These are phyloP conservation scores for Platycheirus rosarum DNA, from an alignment of 2,888 invertebrate species.

Conservation along the genomic window DNA sequence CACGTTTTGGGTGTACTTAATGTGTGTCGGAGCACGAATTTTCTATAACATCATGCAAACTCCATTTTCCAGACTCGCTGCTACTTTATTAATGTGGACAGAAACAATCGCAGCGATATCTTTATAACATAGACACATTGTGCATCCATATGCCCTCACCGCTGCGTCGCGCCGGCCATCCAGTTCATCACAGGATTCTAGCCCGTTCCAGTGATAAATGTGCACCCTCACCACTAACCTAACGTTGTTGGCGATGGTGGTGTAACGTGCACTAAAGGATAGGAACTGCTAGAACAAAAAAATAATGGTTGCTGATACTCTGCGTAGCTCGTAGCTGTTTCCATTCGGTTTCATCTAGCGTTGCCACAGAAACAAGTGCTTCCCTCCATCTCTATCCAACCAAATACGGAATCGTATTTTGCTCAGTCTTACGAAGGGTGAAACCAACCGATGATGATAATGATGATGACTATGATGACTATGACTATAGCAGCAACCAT, in stretches of 20 bases:
- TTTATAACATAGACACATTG: slow-evolving; percentile 61
- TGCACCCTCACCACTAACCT: slow-evolving; percentile 62
- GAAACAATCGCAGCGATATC: slow-evolving; percentile 65
- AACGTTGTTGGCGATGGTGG: slow-evolving; percentile 8
- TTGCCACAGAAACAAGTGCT: slow-evolving; percentile 61
- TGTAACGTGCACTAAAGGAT: slow-evolving; percentile 16
- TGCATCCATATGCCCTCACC: slow-evolving; percentile 15
- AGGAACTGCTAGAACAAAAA: slow-evolving; percentile 36
- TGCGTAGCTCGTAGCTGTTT: slow-evolving; percentile 23
- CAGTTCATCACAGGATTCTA: too few relatives aligned
- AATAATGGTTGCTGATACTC: slow-evolving; percentile 53
- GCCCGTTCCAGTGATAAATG: slow-evolving; percentile 50
- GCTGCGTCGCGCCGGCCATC: too few relatives aligned
- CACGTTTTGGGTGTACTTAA: slow-evolving; percentile 47
- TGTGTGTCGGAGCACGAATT: slow-evolving; percentile 46
- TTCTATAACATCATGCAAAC: slow-evolving; percentile 24
- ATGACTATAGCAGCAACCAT: slow-evolving; percentile 51
- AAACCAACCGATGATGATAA: slow-evolving; percentile 54
- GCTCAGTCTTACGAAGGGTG: slow-evolving; percentile 57
- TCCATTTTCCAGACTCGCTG: slow-evolving; percentile 57
- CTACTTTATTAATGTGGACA: slow-evolving; percentile 64
- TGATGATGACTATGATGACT: slow-evolving; percentile 39
- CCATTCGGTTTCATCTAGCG: slow-evolving; percentile 36
- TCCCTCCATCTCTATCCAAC: background rate
- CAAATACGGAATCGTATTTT: slow-evolving; percentile 22